Base-by-base conservation (phyloP, 2,797 vertebrate genomes). In the Myotis pilosus region DNA sequence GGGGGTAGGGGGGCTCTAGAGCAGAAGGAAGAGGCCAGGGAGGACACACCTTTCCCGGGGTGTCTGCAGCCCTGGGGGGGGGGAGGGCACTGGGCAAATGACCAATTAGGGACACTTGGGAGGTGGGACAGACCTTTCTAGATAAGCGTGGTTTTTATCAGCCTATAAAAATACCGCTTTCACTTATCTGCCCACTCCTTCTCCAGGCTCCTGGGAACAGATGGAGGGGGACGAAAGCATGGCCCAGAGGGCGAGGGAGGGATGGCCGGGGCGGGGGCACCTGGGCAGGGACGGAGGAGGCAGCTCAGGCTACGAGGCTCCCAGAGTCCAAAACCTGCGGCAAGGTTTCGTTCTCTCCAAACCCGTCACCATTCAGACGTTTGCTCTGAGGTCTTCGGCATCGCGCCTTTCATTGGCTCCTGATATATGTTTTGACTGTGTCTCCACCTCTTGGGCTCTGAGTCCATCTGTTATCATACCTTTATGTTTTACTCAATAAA, bases 131-230 rank as follows among this genome's bases (percentile, higher is more conserved):
- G 51, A 55, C 72, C 97, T 97, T 87, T 89, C 76, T 64, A 98
- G 98, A 98, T 98, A 98, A 98, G 97, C 95, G 8, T 68, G 66
- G 22, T 57, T 95, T 96, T 98, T 98, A 98, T 98, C 98, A 97
- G 98, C 96, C 95, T 98, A 97, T 98, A 98, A 98, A 98, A 98
- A 98, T 98, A 97, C 98, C 97, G 97, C 98, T 98, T 98, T 98
- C 98, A 97, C 97, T 98, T 98, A 97, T 98, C 98, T 95, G 92
- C 76, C 62, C 95, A 94, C 96, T 97, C 94, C 97, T 97, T 97
- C 95, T 88, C 79, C 92, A 25, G 93, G 82, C 91, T 97, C 96
- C 97, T 97, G 97, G 96, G 93, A 95, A 87, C 95, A 96, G 92
- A 53, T 17, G 38, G 72, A 83, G 79, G 47, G 89, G 41, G 57